These are phyloP conservation scores for Grammomys dolichurus DNA, from an alignment of 2,113 vertebrate genomes.

Conservation along the genomic window DNA sequence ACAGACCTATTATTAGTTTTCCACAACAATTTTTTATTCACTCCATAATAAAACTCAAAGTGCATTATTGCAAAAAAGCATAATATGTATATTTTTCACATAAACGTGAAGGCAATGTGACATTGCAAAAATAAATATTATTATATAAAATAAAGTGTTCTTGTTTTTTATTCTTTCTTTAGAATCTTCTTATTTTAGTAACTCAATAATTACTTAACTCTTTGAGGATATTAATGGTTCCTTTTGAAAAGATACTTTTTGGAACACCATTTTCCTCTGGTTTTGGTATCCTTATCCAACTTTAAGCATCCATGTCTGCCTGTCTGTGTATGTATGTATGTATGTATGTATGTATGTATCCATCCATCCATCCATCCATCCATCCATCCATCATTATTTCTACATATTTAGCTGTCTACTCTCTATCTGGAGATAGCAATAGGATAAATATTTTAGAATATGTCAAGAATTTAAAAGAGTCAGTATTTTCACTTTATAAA, in stretches of 20 bases:
- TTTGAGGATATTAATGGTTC: neutral
- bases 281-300: neutral
- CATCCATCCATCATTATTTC: neutral
- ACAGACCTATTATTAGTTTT: slow-evolving; percentile 12
- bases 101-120: neutral
- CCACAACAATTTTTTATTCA: neutral
- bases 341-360: neutral
- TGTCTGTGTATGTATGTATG: neutral
- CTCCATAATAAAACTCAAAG: slow-evolving; percentile 38
- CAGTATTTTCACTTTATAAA: neutral
- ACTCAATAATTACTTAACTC: slow-evolving; percentile 35
- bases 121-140: slow-evolving; percentile 1
- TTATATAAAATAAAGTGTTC: slow-evolving; percentile 7
- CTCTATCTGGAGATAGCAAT: neutral
- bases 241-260: neutral
- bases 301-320: neutral
- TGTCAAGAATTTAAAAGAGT: slow-evolving; percentile 10
- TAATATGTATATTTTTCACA: neutral
- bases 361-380: neutral
- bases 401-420: neutral
- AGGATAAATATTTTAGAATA: neutral
- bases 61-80: neutral
- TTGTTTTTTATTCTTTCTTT: slow-evolving; percentile 40
- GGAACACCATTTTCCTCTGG: neutral
- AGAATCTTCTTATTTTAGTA: slow-evolving; percentile 21